These are phyloP conservation scores for Axinella damicornis DNA, from an alignment of 37 sponge, comb jelly and placozoan genomes.

Conservation along the genomic window DNA sequence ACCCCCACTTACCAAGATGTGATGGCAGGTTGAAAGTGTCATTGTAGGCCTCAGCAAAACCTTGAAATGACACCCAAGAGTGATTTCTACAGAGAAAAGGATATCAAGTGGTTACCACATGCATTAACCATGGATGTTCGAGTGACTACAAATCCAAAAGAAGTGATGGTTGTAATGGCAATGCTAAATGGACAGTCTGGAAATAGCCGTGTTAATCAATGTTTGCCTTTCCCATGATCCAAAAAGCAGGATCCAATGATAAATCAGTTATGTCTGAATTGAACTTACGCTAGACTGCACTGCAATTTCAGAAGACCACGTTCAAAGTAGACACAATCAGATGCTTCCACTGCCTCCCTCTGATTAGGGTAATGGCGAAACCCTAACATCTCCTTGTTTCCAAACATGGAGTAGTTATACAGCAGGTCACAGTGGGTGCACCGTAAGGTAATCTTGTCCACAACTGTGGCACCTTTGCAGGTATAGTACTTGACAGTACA, in stretches of 20 bases:
- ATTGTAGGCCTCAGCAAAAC: slow-evolving; percentile 50
- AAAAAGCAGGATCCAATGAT: no score
- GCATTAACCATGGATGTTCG: no score
- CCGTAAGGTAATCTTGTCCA: slow-evolving; percentile 13
- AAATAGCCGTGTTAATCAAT: no score
- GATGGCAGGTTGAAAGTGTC: slow-evolving; percentile 24
- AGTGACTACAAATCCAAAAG: no score
- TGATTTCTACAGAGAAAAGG: slow-evolving; percentile 11
- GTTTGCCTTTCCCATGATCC: no score
- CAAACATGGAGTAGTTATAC: slow-evolving; percentile 37
- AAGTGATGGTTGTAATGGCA: no score
- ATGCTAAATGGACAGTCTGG: no score
- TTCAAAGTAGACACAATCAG: slow-evolving; percentile 29
- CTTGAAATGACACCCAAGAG: slow-evolving; percentile 51
- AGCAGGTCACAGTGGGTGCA: slow-evolving; percentile 17
- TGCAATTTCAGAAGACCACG: slow-evolving; percentile 23
- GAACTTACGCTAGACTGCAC: slow-evolving; percentile 51
- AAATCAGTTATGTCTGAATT: slow-evolving; percentile 22
- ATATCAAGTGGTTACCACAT: no score
- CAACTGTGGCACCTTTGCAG: neutral
- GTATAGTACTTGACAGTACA: neutral
- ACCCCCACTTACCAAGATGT: no score
- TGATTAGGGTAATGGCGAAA: slow-evolving; percentile 12
- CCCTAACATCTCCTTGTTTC: slow-evolving; percentile 23
- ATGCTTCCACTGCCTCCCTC: slow-evolving; percentile 23